These are phyloP conservation scores for Fabriciana adippe DNA, from an alignment of 2,888 invertebrate species.

Conservation along the genomic window DNA sequence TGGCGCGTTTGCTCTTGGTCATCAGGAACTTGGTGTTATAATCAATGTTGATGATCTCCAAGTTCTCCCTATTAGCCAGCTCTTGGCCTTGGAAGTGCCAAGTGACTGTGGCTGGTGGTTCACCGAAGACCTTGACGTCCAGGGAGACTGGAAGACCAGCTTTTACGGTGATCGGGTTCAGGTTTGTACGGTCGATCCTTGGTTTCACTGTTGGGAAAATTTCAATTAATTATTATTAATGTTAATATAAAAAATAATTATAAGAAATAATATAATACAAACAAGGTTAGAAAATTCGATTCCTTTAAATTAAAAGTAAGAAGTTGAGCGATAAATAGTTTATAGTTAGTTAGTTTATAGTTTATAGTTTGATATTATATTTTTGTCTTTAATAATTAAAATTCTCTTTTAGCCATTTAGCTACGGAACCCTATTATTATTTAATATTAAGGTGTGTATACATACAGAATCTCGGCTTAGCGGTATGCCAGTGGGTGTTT, in stretches of 20 bases:
- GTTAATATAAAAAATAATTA: background rate
- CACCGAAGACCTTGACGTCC: slow-evolving; percentile 95
- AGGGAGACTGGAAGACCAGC: slow-evolving; percentile 93
- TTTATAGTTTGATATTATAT: no score
- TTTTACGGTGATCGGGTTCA: slow-evolving; percentile 92
- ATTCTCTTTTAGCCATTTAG: no score
- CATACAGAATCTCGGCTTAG: slow-evolving; percentile 93
- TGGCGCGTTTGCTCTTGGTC: slow-evolving; percentile 89
- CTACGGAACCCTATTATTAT: no score
- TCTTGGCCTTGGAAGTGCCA: slow-evolving; percentile 92
- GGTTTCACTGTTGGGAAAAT: slow-evolving; percentile 90
- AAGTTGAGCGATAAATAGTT: no score
- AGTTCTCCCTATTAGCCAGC: slow-evolving; percentile 81
- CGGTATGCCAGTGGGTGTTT: slow-evolving; percentile 95
- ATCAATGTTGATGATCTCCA: slow-evolving; percentile 91
- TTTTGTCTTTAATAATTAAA: no score
- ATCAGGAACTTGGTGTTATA: slow-evolving; percentile 96
- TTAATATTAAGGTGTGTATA: slow-evolving; percentile 45
- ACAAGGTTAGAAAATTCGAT: no score
- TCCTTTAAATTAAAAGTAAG: no score
- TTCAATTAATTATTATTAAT: slow-evolving; percentile 11
- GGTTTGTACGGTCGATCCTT: slow-evolving; percentile 94
- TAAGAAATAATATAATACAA: background rate
- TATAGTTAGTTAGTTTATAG: no score
- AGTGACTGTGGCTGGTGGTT: slow-evolving; percentile 95